Conservation (phyloP, 2,888 invertebrate genomes). For the Ischnus inquisitorius region DNA sequence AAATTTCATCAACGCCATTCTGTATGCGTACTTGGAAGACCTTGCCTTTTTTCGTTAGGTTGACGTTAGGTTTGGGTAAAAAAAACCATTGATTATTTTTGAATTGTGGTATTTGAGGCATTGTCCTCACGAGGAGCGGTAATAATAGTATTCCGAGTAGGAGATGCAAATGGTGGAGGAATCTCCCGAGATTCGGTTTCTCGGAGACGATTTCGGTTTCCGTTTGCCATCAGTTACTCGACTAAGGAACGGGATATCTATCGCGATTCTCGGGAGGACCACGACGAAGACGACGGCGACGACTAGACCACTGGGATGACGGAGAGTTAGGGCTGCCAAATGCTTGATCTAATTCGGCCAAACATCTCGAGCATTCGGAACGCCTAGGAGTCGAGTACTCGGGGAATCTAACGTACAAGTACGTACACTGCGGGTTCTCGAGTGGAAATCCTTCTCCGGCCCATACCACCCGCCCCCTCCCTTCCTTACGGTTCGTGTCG, state of each 20-base stretch:
- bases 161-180: conserved; percentile 26
- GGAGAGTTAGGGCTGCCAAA: conserved; percentile 38
- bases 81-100: background rate
- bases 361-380: conserved; percentile 60
- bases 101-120: background rate
- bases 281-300: background rate
- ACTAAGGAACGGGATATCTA: conserved; percentile 50
- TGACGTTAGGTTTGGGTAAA: background rate
- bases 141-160: background rate
- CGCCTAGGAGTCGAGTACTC: conserved; percentile 50
- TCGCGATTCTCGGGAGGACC: conserved; percentile 19
- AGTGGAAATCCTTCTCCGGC: conserved; percentile 17
- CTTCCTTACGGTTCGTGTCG: background rate
- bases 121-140: background rate
- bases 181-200: conserved; percentile 16
- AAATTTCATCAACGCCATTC: no score
- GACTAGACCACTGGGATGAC: conserved; percentile 14
- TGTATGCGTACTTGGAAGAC: background rate
- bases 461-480: no score
- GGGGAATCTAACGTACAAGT: conserved; percentile 16
- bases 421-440: conserved; percentile 23
- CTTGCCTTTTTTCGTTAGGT: background rate
- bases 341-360: conserved; percentile 64
- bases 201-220: conserved; percentile 20
- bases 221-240: conserved; percentile 36